Evolutionary conservation across 2,113 vertebrate species (phyloP).

Genomic region (Eulacestoma nigropectus): DNA sequence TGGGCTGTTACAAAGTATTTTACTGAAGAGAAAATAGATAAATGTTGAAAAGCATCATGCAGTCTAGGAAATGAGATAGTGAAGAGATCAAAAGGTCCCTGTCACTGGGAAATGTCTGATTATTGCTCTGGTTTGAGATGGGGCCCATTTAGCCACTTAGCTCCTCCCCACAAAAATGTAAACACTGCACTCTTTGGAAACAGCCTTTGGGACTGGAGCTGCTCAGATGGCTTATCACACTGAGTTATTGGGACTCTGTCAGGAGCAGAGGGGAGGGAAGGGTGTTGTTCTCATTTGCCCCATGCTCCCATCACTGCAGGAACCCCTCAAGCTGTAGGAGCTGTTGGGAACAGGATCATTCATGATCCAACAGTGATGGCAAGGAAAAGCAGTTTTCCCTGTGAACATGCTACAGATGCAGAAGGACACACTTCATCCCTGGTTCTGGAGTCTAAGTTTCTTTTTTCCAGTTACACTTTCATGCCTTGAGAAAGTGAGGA

Average conservation of each 20-base stretch:
- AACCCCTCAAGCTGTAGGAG: background rate
- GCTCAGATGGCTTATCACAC: background rate
- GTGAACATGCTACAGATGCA: accelerated
- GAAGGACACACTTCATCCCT: background rate
- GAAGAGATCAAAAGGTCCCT: background rate
- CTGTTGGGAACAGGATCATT: background rate
- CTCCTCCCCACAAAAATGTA: slow-evolving; percentile 22
- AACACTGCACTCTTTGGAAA: background rate
- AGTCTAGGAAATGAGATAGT: background rate
- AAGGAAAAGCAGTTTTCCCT: background rate
- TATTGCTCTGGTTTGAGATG: background rate
- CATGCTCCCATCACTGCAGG: background rate
- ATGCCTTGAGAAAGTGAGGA: background rate
- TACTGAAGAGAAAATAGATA: background rate
- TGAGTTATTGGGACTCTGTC: background rate
- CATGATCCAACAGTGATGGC: background rate
- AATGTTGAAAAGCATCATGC: background rate
- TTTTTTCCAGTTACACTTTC: background rate
- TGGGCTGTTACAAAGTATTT: background rate
- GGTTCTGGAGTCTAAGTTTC: too few relatives aligned
- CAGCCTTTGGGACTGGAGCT: background rate
- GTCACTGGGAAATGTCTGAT: background rate
- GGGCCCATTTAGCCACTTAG: background rate
- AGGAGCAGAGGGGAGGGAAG: background rate
- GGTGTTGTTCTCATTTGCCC: background rate